These are phyloP conservation scores for Bruchidius siliquastri DNA, from an alignment of 2,888 invertebrate genomes.

Conservation along the genomic window DNA sequence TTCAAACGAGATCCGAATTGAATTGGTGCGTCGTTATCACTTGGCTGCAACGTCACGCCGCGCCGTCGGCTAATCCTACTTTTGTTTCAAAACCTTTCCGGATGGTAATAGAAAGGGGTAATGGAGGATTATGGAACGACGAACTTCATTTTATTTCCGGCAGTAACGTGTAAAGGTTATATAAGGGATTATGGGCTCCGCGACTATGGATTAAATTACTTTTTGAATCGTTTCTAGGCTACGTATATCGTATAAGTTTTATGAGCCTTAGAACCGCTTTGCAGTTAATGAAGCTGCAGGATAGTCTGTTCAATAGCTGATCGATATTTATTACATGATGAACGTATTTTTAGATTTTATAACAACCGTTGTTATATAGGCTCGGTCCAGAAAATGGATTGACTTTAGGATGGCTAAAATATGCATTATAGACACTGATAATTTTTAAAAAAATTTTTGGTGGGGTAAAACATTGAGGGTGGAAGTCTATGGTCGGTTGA, in stretches of 20 bases:
- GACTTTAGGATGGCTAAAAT: too few species aligned
- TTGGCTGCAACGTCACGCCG: neutral
- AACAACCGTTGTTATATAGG: too few species aligned
- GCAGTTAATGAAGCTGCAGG: neutral
- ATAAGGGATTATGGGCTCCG: conserved; percentile 31
- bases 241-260: neutral
- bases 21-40: neutral
- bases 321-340: too few species aligned
- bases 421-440: too few species aligned
- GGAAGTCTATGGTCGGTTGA: too few species aligned
- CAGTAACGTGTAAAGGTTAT: conserved; percentile 24
- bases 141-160: conserved; percentile 29
- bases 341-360: too few species aligned
- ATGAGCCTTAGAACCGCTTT: neutral
- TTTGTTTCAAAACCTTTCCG: conserved; percentile 39
- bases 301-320: neutral
- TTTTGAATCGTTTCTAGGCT: conserved; percentile 23
- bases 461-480: too few species aligned
- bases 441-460: too few species aligned
- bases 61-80: conserved; percentile 28
- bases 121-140: conserved; percentile 31
- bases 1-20: neutral
- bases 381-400: too few species aligned
- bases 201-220: conserved; percentile 33
- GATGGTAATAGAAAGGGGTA: conserved; percentile 40